These are phyloP conservation scores for Drosophila ananassae DNA, from an alignment of 1,140 invertebrate species.

Conservation along the genomic window DNA sequence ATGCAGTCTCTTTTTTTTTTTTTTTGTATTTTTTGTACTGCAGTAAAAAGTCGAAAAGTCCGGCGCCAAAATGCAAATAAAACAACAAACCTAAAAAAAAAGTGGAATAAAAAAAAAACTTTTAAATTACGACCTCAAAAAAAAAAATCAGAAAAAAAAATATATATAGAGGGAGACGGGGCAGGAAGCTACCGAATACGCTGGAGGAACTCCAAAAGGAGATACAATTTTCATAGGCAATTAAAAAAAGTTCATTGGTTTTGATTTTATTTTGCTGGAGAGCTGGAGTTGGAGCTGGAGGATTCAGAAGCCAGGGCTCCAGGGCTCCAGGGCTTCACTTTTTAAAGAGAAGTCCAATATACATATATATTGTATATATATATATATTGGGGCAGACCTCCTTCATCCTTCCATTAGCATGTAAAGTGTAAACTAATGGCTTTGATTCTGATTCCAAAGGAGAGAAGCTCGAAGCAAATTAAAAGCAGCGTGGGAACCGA, in stretches of 20 bases:
- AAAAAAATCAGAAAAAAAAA: background rate
- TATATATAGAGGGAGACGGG: background rate
- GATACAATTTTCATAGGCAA: conserved; percentile 74
- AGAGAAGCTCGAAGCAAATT: conserved; percentile 43
- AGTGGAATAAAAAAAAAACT: conserved; percentile 51
- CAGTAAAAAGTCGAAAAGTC: conserved; percentile 33
- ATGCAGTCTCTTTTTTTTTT: background rate
- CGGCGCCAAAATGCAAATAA: conserved; percentile 77
- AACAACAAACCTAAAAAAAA: conserved; percentile 37
- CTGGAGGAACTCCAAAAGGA: conserved; percentile 21
- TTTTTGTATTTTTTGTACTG: conserved; percentile 23
- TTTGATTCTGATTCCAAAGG: conserved; percentile 62
- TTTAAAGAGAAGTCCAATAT: background rate
- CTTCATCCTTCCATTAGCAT: conserved; percentile 71
- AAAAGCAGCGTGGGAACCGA: conserved; percentile 75
- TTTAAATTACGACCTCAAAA: conserved; percentile 46
- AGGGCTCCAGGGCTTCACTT: conserved; percentile 31
- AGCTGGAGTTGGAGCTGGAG: background rate
- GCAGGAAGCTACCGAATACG: conserved; percentile 67
- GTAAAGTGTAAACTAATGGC: conserved; percentile 82
- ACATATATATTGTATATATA: background rate
- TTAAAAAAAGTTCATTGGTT: conserved; percentile 82
- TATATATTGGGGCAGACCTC: conserved; percentile 9
- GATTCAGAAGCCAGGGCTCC: conserved; percentile 46
- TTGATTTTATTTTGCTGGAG: conserved; percentile 39